Percentiles rank a stretch among this genome's conserved stretches.
Evolutionary conservation across 2,113 vertebrate species (phyloP).

Genomic region (Odontophorus gujanensis): DNA sequence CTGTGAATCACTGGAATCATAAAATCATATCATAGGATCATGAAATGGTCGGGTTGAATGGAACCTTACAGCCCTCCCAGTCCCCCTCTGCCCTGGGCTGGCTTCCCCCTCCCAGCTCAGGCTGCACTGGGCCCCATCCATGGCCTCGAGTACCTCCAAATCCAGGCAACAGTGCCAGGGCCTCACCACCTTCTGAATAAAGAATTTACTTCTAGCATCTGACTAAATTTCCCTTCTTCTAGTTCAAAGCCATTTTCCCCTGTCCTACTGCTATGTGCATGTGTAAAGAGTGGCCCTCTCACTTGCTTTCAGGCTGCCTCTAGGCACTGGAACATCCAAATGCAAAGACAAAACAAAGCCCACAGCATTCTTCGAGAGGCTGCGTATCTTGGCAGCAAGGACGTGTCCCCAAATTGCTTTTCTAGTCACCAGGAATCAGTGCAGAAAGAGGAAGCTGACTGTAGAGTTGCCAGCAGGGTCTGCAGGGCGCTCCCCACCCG

Average conservation of each 20-base stretch:
- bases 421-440: not conserved
- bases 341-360: too few species aligned
- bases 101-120: not conserved
- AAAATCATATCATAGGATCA: not conserved
- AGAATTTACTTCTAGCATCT: not conserved
- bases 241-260: not conserved
- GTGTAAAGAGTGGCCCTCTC: too few species aligned
- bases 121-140: not conserved
- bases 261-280: too few species aligned
- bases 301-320: too few species aligned
- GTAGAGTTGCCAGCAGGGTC: not conserved
- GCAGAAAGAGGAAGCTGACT: not conserved
- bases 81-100: not conserved
- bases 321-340: not conserved
- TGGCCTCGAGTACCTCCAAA: not conserved
- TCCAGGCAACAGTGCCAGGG: not conserved
- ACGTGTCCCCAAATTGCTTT: not conserved
- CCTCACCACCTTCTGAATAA: not conserved
- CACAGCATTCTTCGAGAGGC: too few species aligned
- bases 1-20: not conserved
- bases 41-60: not conserved
- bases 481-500: not conserved
- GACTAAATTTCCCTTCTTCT: not conserved
- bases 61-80: not conserved
- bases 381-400: not conserved